These are phyloP conservation scores for Sinocyclocheilus rhinocerous DNA, from an alignment of 2,113 vertebrate species.

Conservation along the genomic window DNA sequence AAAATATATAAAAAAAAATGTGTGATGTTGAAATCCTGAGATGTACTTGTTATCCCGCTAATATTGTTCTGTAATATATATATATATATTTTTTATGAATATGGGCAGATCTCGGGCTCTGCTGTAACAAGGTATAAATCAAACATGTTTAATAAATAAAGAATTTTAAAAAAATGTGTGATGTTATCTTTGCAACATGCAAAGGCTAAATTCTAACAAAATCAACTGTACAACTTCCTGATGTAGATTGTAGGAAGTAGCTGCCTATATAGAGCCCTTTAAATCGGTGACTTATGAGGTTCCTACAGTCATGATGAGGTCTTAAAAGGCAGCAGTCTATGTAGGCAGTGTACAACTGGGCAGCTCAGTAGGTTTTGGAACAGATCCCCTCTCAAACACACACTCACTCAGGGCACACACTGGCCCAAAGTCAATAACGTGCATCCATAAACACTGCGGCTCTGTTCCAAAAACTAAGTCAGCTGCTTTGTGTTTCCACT, in stretches of 20 bases:
- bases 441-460: constrained; percentile 6
- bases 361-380: not conserved
- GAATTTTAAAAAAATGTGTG: too few relatives aligned
- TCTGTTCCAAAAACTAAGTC: not conserved
- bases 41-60: too few relatives aligned
- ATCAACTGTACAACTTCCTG: not conserved
- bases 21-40: too few relatives aligned
- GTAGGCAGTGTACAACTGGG: not conserved
- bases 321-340: not conserved
- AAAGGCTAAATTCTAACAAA: not conserved
- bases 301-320: not conserved
- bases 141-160: too few relatives aligned
- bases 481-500: not conserved
- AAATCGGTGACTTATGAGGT: not conserved
- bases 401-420: not conserved
- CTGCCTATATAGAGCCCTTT: not conserved
- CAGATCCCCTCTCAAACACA: not conserved
- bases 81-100: too few relatives aligned
- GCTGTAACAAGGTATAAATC: too few relatives aligned
- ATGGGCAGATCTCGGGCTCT: too few relatives aligned
- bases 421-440: not conserved
- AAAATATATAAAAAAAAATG: too few relatives aligned
- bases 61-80: too few relatives aligned
- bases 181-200: not conserved
- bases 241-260: not conserved